Conservation (phyloP, 2,888 invertebrate species). For the Limnephilus lunatus region DNA sequence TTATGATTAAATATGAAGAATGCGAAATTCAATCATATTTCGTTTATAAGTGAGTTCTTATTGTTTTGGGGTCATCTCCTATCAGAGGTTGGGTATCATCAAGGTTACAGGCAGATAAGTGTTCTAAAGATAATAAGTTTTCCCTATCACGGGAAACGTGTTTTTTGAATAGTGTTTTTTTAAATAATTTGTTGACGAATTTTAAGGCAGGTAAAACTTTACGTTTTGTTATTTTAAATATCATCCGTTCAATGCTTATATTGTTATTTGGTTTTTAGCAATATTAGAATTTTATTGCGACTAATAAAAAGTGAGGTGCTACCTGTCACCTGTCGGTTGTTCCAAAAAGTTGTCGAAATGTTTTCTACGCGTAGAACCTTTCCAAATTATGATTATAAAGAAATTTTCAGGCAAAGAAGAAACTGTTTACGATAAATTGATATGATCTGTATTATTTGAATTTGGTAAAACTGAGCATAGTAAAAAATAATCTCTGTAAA, state of each 20-base stretch:
- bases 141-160: too few relatives aligned
- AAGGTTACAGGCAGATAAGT: too few relatives aligned
- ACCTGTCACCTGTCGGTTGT: neutral
- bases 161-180: too few relatives aligned
- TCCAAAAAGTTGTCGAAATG: neutral
- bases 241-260: neutral
- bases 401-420: neutral
- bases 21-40: neutral
- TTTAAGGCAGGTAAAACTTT: too few relatives aligned
- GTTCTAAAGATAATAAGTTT: too few relatives aligned
- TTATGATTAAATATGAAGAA: neutral
- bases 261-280: neutral
- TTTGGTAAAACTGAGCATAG: neutral
- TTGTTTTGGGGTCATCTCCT: too few relatives aligned
- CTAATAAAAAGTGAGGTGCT: too few relatives aligned
- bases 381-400: neutral
- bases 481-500: neutral
- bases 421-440: neutral
- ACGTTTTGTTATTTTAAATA: too few relatives aligned
- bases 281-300: too few relatives aligned
- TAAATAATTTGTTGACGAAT: too few relatives aligned
- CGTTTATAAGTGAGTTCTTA: neutral
- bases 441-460: neutral
- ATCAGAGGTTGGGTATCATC: too few relatives aligned
- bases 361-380: neutral